Evolutionary conservation across 2,797 vertebrate genomes (phyloP), one percentile per base, ranked within the genome.

Genomic region (Salarias fasciatus): DNA sequence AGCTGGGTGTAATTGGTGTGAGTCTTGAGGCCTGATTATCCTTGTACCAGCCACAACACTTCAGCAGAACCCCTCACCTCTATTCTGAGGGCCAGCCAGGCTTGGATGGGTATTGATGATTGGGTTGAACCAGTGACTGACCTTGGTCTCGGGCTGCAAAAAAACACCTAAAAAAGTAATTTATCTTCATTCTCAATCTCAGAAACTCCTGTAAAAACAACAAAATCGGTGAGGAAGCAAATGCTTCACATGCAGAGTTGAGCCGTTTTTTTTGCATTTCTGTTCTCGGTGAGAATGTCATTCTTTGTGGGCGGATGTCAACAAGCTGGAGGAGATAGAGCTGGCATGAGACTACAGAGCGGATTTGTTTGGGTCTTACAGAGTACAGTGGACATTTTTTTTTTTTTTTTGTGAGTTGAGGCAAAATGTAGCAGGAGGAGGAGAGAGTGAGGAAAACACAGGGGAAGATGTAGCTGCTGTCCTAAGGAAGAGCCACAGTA

Each of bases 21-120:
- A 49, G 75, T 75, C 63, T 72, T 12, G 29, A 54, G 67, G 63
- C n/a, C 40, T 63, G 69, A 76, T 83, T 80, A 77, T 65, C 63
- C 53, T 30, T 5, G 4, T 46, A 67, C 72, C 6, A 65, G 63
- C 69, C 76, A 55, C 54, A 71, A 53, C 71, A 67, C 63, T 68
- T 68, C 53, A 65, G 35, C 78, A 67, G 6, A 58, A 53, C 69
- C 72, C 30, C 60, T 72, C 58, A 69, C 75, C 81, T 72, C 38
- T 62, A 9, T 18, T 52, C 56, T 63, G 37, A 33, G 50, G 48
- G 53, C 15, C 40, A 2, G 57, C n/a, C 42, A 8, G n/a, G 45
- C 47, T 46, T 5, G 8, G 42, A 38, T 66, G 58, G 31, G 64
- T 69, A 70, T 64, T 47, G 63, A 76, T 59, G 55, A 51, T 51